A percentile compares a stretch with the other conserved stretches of the same genome.
phyloP scores from a whole-genome alignment of 1,140 invertebrate genomes.

The Aphelenchoides fujianensis region DNA sequence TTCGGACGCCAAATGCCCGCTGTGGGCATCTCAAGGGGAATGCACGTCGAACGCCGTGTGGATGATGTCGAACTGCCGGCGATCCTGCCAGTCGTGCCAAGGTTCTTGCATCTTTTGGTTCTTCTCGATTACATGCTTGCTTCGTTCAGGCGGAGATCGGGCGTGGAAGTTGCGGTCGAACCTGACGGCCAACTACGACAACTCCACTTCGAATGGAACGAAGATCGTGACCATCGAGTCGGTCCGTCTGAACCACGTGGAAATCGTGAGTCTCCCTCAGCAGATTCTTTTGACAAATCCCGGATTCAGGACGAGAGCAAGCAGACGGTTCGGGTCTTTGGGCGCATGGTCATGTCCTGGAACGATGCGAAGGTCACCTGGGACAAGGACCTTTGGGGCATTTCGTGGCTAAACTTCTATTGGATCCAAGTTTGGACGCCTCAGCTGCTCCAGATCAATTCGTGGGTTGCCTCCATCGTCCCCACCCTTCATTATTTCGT shows the following conservation, averaged over 20 bases:
- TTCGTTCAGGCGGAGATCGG: conserved; percentile 58
- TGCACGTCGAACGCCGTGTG: conserved; percentile 61
- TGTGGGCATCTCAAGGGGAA: conserved; percentile 61
- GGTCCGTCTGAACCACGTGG: conserved; percentile 56
- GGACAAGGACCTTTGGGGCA: conserved; percentile 60
- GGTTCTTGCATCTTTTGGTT: no score
- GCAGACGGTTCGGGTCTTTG: conserved; percentile 52
- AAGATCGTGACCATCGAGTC: conserved; percentile 51
- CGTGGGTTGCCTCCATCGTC: no score
- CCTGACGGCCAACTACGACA: conserved; percentile 56
- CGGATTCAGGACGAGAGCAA: conserved; percentile 45
- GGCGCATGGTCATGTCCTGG: conserved; percentile 57
- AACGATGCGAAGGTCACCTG: conserved; percentile 59
- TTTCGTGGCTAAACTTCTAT: conserved; percentile 62
- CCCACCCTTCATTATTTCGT: conserved; percentile 24
- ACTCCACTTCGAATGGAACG: conserved; percentile 48
- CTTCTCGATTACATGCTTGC: no score
- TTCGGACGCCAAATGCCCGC: conserved; percentile 56
- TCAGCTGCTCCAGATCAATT: conserved; percentile 59
- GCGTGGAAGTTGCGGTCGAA: conserved; percentile 58
- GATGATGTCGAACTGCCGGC: no score
- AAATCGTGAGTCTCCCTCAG: conserved; percentile 54
- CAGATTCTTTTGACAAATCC: no score
- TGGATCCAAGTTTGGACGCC: conserved; percentile 63
- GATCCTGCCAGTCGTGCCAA: no score